Base-by-base conservation (phyloP, 2,797 vertebrate genomes). In the Lutjanus argentimaculatus region DNA sequence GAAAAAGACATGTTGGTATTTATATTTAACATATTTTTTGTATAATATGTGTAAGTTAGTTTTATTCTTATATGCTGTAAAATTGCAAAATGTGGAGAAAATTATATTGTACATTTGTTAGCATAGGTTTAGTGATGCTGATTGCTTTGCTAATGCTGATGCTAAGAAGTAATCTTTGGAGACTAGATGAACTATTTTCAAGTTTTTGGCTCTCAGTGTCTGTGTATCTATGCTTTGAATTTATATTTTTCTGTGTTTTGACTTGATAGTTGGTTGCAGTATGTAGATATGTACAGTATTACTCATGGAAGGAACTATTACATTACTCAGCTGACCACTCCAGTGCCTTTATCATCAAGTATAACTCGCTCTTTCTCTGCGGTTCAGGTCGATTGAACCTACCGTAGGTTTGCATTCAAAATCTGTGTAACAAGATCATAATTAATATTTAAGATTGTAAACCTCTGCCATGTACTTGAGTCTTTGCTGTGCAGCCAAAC, bases 301-400 rank as follows among this genome's bases (percentile, higher is more conserved):
- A 9, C 55, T 42, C 15, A 42, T 19, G 3, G n/a, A 21, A 16
- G 61, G 36, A 40, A 19, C 62, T 67, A 30, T 59, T 0, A 42
- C 17, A 49, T 42, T 16, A 52, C 36, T 88, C 68, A 72, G 65
- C 53, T 48, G 72, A 82, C 62, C 85, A 17, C 42, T 64, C 16
- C 67, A 71, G 91, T 90, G 90, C 88, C 88, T 92, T 89, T 70
- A 75, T 64, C 45, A 17, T 21, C 21, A 57, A 40, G 36, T 48
- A n/a, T 43, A 49, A 72, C 59, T 82, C 22, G 0, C 8, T 71
- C 49, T 77, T 67, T 72, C 14, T 70, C 48, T 73, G 55, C 56
- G 46, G 7, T 75, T 68, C 53, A 75, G 53, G 22, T 74, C 14
- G 46, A 63, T 19, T 65, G 14, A 64, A 70, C 49, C 42, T 65